phyloP scores from a whole-genome alignment of 2,797 vertebrate species.

The Falco berigora region DNA sequence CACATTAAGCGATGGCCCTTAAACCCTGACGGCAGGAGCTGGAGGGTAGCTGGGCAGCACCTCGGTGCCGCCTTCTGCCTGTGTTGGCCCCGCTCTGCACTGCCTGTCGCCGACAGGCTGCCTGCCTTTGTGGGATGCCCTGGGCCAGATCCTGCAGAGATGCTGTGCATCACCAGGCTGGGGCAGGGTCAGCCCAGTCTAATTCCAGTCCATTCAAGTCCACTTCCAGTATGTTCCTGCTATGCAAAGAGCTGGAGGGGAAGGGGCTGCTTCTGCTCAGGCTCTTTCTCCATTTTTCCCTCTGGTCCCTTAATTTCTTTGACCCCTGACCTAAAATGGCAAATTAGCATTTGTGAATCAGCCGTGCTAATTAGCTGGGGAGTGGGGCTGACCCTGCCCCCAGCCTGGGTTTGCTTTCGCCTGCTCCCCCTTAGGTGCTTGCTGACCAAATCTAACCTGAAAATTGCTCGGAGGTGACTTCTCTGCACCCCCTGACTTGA shows the following conservation, averaged over 20 bases:
- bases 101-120: neutral
- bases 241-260: neutral
- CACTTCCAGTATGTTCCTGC: neutral
- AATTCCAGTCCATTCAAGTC: neutral
- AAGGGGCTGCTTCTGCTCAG: neutral
- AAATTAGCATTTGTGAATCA: neutral
- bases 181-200: neutral
- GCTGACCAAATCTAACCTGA: neutral
- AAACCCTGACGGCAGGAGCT: neutral
- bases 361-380: neutral
- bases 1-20: neutral
- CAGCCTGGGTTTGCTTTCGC: neutral
- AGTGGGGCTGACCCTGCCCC: accelerated
- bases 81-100: neutral
- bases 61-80: neutral
- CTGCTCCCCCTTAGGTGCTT: neutral
- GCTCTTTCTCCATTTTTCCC: neutral
- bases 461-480: accelerated
- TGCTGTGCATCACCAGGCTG: neutral
- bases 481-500: accelerated
- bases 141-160: neutral
- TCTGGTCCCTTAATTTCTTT: neutral
- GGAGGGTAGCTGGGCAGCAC: neutral
- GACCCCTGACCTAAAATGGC: neutral
- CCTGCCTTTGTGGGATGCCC: neutral